Evolutionary conservation across 2,888 invertebrate genomes (phyloP).

Genomic region (Amorpha juglandis): DNA sequence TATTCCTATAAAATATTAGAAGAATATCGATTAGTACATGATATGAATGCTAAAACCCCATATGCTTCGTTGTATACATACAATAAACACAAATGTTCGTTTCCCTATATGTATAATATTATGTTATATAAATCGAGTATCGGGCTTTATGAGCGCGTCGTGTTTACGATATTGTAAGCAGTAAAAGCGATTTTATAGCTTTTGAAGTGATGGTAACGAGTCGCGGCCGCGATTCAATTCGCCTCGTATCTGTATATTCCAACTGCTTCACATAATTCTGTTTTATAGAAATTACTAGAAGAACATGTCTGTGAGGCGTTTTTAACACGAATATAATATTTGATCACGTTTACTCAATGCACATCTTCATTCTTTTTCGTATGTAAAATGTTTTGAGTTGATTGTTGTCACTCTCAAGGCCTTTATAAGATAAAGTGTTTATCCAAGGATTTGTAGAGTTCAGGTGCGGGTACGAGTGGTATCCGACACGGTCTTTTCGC

Average conservation of each 20-base stretch:
- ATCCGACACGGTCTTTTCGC: no score
- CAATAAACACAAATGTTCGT: neutral
- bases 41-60: neutral
- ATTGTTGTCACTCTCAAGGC: no score
- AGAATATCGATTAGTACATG: neutral
- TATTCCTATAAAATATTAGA: no score
- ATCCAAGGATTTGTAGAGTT: no score
- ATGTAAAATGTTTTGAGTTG: no score
- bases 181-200: conserved; percentile 63
- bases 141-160: conserved; percentile 28
- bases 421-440: no score
- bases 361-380: no score
- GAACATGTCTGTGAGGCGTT: neutral
- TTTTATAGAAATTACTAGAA: neutral
- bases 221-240: neutral
- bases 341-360: no score
- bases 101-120: neutral
- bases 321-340: neutral
- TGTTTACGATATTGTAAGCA: conserved; percentile 59
- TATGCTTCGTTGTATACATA: neutral
- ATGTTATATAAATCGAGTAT: neutral
- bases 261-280: neutral
- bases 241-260: neutral
- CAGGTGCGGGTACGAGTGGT: no score
- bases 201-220: conserved; percentile 46